Evolutionary conservation across 2,797 vertebrate species (phyloP), one percentile per base, ranked within the genome.

Genomic region (Epinephelus awoara): DNA sequence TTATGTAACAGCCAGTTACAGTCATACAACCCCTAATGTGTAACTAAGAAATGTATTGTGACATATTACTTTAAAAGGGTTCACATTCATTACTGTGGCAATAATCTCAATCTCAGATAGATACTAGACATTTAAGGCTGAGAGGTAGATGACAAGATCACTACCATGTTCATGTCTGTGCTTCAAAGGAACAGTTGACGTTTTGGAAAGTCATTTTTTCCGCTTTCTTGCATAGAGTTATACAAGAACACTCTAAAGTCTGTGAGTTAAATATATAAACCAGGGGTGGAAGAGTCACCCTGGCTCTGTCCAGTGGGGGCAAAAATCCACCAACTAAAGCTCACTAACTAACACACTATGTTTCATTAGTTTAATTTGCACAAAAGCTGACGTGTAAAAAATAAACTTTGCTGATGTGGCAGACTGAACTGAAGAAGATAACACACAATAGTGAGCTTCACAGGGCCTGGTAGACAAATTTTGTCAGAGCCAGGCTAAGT

Each of bases 1-100:
- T 81, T 77, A 85, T 42, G 47, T 58, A 78, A 83, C 49, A 77
- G 14, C 46, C 21, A 25, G n/a, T 56, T 17, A 58, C 65, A 68
- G 40, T 78, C 49, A 77, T 42, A 75, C 12, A 79, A 77, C 40
- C 23, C 8, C 19, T 82, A 66, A 75, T 23, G 58, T 66, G 55
- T 52, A 67, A 70, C 55, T 78, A 67, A 54, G 49, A 74, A 79
- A 75, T 42, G 15, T 23, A 42, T 49, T 29, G 15, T 50, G 10
- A 66, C 10, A 65, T 61, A 46, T 58, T 18, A 57, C 38, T 42
- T 69, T 47, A 29, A 59, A 61, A 12, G 29, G 29, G 49, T 25
- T 63, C 14, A 62, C 29, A 63, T 73, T 14, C 51, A 7, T 5
- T 51, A 19, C 6, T 51, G 21, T n/a, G 44, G 7, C 70, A 52